Base-by-base conservation (phyloP, 2,797 vertebrate genomes). In the Catamblyrhynchus diadema region DNA sequence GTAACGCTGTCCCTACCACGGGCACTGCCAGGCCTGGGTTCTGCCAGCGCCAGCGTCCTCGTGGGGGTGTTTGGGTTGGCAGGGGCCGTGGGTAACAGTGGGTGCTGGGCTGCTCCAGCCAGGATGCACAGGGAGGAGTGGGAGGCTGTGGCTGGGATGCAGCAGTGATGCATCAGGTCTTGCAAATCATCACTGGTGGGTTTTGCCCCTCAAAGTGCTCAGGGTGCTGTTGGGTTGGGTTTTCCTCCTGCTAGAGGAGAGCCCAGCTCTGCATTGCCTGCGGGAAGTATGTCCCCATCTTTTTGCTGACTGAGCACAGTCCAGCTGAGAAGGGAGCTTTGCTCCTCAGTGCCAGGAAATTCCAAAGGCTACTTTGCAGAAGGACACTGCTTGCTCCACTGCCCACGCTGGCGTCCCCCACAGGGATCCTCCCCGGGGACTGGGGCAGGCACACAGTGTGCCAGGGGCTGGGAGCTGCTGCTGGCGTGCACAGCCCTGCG, bases 181-280 rank as follows among this genome's bases (percentile, higher is more conserved):
- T 48, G 27, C 0, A 8, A 60, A 23, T 39, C 0, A 0, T 35
- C 13, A 5, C 18, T 0, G 2, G 24, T 53, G 41, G 37, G 9
- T 39, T 94, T 85, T 85, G 10, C 4, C 15, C 15, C 27, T 0
- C 10, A 7, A 2, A 39, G 18, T 28, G 24, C 35, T 75, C 50
- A 1, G 8, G 7, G 12, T 59, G 80, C 27, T 74, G 12, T 50
- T 71, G 56, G 8, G 19, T 65, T 81, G 69, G 25, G 24, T 33
- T 45, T 69, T 71, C 8, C 28, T 78, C 13, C 45, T 80, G 64
- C 48, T 0, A 2, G 48, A 64, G 33, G 22, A 54, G 54, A 88
- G 37, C 65, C 32, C 32, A 15, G n/a, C 41, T 90, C 32, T 67
- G 35, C 1, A 0, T 48, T 24, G 17, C 42, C 30, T 47, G 30